Evolutionary conservation across 2,797 vertebrate genomes (phyloP).

Genomic region (Furcifer pardalis): DNA sequence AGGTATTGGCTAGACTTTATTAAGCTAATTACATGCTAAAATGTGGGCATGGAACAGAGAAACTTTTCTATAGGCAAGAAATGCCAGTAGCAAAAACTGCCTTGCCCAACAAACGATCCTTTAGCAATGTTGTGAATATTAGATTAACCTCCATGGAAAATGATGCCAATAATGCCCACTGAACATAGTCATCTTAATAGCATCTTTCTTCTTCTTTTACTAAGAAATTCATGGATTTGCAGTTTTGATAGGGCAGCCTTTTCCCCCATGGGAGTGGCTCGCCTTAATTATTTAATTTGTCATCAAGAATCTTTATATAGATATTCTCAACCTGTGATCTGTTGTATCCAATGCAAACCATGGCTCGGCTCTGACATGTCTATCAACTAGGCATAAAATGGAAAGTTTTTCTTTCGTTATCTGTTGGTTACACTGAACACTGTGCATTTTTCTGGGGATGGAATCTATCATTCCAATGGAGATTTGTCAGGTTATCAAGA

Average conservation of each 20-base stretch:
- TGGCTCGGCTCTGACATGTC: no score
- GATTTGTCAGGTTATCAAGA: no score
- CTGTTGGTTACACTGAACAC: no score
- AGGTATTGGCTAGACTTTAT: slow-evolving; percentile 74
- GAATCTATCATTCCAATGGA: no score
- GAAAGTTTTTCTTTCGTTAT: no score
- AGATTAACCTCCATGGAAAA: slow-evolving; percentile 67
- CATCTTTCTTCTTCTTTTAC: slow-evolving; percentile 45
- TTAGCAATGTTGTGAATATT: slow-evolving; percentile 70
- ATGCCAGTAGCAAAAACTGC: slow-evolving; percentile 77
- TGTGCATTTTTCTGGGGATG: no score
- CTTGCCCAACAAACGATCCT: slow-evolving; percentile 72
- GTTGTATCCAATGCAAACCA: no score
- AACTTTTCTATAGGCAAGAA: slow-evolving; percentile 77
- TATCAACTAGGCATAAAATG: no score
- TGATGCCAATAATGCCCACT: slow-evolving; percentile 59
- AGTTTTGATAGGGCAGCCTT: neutral
- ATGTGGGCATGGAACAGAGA: slow-evolving; percentile 80
- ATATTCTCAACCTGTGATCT: no score
- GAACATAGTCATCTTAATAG: slow-evolving; percentile 37
- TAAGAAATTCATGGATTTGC: slow-evolving; percentile 28
- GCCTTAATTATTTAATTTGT: neutral
- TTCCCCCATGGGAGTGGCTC: slow-evolving; percentile 20
- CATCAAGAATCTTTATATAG: neutral
- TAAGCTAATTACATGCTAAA: slow-evolving; percentile 81